These are phyloP conservation scores for Halisarca cf. caerulea DNA, from an alignment of 37 sponge, comb jelly and placozoan genomes.

Conservation along the genomic window DNA sequence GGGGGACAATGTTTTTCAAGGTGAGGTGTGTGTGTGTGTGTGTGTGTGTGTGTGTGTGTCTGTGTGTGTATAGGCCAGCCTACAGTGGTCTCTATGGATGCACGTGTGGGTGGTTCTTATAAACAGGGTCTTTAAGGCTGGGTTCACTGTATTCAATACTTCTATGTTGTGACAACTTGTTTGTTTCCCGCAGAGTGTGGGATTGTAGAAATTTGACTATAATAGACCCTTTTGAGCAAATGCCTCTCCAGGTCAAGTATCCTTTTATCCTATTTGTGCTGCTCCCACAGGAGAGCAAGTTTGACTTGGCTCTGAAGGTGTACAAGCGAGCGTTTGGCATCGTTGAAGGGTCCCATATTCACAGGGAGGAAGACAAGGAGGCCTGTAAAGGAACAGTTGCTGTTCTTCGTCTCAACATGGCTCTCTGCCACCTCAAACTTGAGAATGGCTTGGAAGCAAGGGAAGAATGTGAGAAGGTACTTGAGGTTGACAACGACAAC, in stretches of 20 bases:
- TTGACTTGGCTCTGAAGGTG: conserved; percentile 71
- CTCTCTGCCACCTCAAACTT: conserved; percentile 78
- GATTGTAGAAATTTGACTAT: too few relatives aligned
- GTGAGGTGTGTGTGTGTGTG: conserved; percentile 1
- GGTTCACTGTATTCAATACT: too few relatives aligned
- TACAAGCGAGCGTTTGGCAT: conserved; percentile 72
- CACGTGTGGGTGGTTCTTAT: too few relatives aligned
- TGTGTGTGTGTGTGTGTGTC: background rate
- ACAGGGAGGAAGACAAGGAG: conserved; percentile 71
- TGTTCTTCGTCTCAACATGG: conserved; percentile 77
- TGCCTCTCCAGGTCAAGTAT: too few relatives aligned
- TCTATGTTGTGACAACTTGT: too few relatives aligned
- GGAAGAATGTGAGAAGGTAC: conserved; percentile 71
- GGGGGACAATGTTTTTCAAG: conserved; percentile 87
- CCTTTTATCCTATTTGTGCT: too few relatives aligned
- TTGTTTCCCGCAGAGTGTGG: too few relatives aligned
- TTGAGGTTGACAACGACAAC: conserved; percentile 66
- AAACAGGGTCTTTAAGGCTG: too few relatives aligned
- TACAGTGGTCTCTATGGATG: background rate
- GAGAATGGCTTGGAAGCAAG: conserved; percentile 43
- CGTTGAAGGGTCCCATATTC: conserved; percentile 44
- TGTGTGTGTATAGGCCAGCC: background rate
- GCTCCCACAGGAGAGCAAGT: conserved; percentile 45
- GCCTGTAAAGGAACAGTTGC: conserved; percentile 37
- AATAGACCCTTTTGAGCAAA: too few relatives aligned